These are phyloP conservation scores for Diarsia brunnea DNA, from an alignment of 2,888 invertebrate genomes.

Conservation along the genomic window DNA sequence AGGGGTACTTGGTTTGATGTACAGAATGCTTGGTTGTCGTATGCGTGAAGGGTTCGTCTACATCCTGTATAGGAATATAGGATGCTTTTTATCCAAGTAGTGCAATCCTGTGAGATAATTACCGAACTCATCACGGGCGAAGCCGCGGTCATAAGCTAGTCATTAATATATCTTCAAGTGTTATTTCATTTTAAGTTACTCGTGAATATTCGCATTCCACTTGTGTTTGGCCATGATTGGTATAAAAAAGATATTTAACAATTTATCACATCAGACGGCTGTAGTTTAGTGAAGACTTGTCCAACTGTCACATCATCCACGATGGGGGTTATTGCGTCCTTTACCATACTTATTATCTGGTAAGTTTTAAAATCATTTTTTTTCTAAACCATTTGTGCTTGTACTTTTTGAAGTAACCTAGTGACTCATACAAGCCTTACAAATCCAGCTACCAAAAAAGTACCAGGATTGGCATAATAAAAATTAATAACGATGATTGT, in stretches of 20 bases:
- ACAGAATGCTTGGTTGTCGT: too few species aligned
- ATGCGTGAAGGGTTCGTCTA: too few species aligned
- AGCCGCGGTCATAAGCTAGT: too few species aligned
- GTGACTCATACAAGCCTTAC: not conserved
- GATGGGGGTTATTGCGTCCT: not conserved
- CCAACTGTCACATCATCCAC: not conserved
- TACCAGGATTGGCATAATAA: not conserved
- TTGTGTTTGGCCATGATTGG: too few species aligned
- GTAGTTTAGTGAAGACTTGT: not conserved
- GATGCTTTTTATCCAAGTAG: too few species aligned
- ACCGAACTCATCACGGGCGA: too few species aligned
- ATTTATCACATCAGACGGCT: not conserved
- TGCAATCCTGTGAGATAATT: too few species aligned
- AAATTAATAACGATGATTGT: not conserved
- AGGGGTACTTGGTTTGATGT: too few species aligned
- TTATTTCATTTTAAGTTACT: not conserved
- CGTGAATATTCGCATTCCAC: not conserved
- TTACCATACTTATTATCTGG: constrained; percentile 5
- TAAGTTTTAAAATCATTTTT: not conserved
- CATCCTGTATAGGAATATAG: too few species aligned
- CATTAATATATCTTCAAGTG: not conserved
- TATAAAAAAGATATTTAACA: not conserved
- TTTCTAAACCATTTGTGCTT: not conserved
- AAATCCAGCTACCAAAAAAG: too few species aligned
- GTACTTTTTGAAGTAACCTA: not conserved